Conservation (phyloP, 2,113 vertebrate genomes). For the Seriola dumerili region DNA sequence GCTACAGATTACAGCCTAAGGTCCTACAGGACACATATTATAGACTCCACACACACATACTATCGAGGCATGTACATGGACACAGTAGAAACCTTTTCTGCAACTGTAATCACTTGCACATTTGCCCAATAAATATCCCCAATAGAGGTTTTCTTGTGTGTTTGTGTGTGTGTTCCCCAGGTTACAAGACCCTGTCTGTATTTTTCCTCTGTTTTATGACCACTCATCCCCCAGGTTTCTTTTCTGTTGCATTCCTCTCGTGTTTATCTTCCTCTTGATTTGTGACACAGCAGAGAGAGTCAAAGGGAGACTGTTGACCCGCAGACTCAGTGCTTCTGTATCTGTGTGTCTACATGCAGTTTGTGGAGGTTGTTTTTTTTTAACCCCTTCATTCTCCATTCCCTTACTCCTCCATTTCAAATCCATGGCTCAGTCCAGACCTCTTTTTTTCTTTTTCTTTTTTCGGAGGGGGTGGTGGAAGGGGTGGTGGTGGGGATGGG, state of each 20-base stretch:
- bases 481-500: no score
- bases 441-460: no score
- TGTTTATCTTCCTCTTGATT: constrained; percentile 57
- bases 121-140: constrained; percentile 48
- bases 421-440: no score
- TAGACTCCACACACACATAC: background rate
- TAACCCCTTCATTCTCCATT: background rate
- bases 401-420: background rate
- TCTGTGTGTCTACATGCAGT: background rate
- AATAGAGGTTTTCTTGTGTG: constrained; percentile 23
- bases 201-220: constrained; percentile 57
- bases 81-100: constrained; percentile 28
- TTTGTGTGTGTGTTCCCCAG: constrained; percentile 49
- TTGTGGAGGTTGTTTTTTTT: background rate
- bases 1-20: background rate
- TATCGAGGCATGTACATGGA: constrained; percentile 1
- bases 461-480: no score
- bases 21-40: background rate
- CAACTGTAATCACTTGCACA: constrained; percentile 56
- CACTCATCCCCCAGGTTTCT: constrained; percentile 40
- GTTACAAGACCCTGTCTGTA: constrained; percentile 61
- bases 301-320: background rate
- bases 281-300: constrained; percentile 33
- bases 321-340: background rate
- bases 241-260: constrained; percentile 59